Evolutionary conservation across 2,888 invertebrate species (phyloP).

Genomic region (Idaea straminata): DNA sequence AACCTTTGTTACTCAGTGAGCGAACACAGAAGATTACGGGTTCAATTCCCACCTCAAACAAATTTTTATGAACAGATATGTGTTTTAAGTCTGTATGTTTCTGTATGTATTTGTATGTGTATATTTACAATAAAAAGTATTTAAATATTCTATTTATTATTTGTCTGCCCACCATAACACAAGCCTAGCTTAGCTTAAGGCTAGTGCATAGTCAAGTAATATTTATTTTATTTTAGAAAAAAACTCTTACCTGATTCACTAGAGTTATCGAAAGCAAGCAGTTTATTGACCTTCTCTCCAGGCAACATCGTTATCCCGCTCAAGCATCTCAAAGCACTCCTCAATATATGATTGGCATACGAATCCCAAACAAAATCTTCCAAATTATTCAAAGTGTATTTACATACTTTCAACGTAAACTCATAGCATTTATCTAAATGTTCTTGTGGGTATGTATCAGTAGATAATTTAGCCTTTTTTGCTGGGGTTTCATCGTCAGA

Average conservation of each 20-base stretch:
- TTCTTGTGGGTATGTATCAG: conserved; percentile 57
- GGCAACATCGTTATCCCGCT: conserved; percentile 82
- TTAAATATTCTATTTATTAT: no score
- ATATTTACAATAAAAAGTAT: no score
- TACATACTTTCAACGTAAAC: conserved; percentile 85
- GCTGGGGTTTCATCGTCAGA: conserved; percentile 46
- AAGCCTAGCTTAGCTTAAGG: no score
- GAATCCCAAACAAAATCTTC: conserved; percentile 91
- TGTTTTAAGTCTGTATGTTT: no score
- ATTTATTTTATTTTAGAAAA: no score
- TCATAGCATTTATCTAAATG: conserved; percentile 80
- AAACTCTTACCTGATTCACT: neutral
- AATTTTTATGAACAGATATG: no score
- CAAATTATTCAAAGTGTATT: conserved; percentile 89
- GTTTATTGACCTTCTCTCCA: conserved; percentile 59
- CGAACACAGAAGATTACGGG: no score
- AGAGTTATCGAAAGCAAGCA: conserved; percentile 31
- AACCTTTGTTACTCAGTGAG: no score
- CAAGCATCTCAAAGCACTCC: conserved; percentile 85
- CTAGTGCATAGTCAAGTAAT: no score
- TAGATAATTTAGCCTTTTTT: conserved; percentile 48
- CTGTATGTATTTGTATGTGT: no score
- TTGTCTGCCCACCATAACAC: no score
- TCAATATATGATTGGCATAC: conserved; percentile 88
- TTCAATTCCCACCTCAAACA: no score